Conservation (phyloP, 1,140 invertebrate species). For the Cydia splendana region DNA sequence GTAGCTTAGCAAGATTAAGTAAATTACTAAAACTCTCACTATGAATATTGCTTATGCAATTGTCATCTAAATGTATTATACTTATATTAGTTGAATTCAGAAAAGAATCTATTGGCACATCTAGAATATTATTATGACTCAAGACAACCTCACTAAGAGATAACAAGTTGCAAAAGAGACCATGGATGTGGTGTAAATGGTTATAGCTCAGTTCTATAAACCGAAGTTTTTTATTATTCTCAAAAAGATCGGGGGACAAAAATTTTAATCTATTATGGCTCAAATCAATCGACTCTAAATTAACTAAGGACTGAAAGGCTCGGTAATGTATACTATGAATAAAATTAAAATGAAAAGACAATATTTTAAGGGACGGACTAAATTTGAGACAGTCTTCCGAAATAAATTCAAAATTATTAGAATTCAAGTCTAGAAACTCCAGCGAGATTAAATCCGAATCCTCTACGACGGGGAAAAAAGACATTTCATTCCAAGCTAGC, state of each 20-base stretch:
- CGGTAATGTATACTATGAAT: slow-evolving; percentile 89
- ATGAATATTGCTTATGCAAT: slow-evolving; percentile 72
- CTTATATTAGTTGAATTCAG: slow-evolving; percentile 84
- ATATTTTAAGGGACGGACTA: slow-evolving; percentile 89
- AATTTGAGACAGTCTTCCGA: slow-evolving; percentile 89
- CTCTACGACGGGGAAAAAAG: slow-evolving; percentile 84
- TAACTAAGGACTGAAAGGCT: slow-evolving; percentile 86
- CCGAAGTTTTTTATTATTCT: slow-evolving; percentile 86
- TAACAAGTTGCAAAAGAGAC: slow-evolving; percentile 89
- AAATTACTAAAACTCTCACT: slow-evolving; percentile 77
- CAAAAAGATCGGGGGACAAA: slow-evolving; percentile 87
- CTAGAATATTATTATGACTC: slow-evolving; percentile 93
- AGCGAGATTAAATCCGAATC: slow-evolving; percentile 86
- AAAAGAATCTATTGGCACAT: slow-evolving; percentile 91
- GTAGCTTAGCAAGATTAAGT: slow-evolving; percentile 66
- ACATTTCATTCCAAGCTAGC: slow-evolving; percentile 90
- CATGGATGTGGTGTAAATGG: slow-evolving; percentile 91
- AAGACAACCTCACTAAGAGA: slow-evolving; percentile 90
- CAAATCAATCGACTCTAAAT: slow-evolving; percentile 91
- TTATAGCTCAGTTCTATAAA: slow-evolving; percentile 93
- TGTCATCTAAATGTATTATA: slow-evolving; percentile 71
- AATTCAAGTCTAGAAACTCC: slow-evolving; percentile 91
- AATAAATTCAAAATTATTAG: slow-evolving; percentile 91
- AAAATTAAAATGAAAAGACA: slow-evolving; percentile 92
- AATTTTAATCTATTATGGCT: slow-evolving; percentile 93